Percentiles rank a stretch among this genome's conserved stretches.
Evolutionary conservation across 1,140 invertebrate genomes (phyloP).

Genomic region (Drosophila neocordata): DNA sequence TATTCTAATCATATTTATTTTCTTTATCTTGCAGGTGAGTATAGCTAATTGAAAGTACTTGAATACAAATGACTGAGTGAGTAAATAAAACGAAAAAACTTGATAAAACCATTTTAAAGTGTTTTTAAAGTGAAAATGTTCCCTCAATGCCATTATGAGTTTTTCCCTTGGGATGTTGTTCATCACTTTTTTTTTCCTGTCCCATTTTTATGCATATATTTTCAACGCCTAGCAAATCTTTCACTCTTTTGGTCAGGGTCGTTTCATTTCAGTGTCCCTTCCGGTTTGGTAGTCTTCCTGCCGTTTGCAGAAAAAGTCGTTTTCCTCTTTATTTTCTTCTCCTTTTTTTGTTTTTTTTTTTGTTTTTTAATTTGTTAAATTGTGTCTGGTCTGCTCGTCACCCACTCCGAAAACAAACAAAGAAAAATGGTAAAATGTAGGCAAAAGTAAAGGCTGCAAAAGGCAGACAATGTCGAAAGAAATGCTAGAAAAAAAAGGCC

Average conservation of each 20-base stretch:
- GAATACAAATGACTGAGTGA: constrained; percentile 17
- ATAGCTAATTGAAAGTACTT: constrained; percentile 6
- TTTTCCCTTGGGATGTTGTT: neutral
- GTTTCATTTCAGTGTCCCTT: constrained; percentile 41
- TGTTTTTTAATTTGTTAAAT: constrained; percentile 76
- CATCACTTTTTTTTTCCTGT: constrained; percentile 15
- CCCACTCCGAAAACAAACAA: constrained; percentile 12
- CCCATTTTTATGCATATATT: constrained; percentile 49
- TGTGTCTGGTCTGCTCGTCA: constrained; percentile 49
- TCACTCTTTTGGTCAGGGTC: constrained; percentile 51
- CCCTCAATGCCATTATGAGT: neutral
- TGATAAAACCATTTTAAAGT: neutral
- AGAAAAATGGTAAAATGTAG: neutral
- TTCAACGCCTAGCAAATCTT: constrained; percentile 41
- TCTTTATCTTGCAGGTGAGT: constrained; percentile 55
- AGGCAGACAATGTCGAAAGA: constrained; percentile 34
- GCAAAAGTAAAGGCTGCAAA: neutral
- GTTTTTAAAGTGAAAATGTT: neutral
- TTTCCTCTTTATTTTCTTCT: constrained; percentile 27
- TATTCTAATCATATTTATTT: neutral
- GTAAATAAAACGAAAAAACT: neutral
- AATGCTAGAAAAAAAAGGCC: constrained; percentile 3
- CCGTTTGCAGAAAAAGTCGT: constrained; percentile 25
- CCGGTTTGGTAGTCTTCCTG: constrained; percentile 53
- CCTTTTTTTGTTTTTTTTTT: constrained; percentile 8